Evolutionary conservation across 2,797 vertebrate species (phyloP).

Genomic region (Carduelis carduelis): DNA sequence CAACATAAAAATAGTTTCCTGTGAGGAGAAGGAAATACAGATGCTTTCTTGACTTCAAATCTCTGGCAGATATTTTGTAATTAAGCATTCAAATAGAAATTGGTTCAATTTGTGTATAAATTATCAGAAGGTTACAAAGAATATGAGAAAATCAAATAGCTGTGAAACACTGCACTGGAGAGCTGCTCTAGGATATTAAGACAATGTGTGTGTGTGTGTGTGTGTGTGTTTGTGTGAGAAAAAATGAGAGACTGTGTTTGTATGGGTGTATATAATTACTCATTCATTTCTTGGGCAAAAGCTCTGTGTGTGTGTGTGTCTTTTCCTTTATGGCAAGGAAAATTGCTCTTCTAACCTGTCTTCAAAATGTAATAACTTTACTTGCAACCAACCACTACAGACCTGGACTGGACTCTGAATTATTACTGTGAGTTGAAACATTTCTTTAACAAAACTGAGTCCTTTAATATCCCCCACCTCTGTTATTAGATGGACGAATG

Average conservation of each 20-base stretch:
- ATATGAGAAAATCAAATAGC: background rate
- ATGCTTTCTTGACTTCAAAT: background rate
- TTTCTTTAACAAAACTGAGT: constrained; percentile 82
- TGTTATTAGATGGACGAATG: constrained; percentile 84
- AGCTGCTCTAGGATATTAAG: background rate
- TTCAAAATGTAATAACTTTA: constrained; percentile 85
- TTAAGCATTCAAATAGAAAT: background rate
- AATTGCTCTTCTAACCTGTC: constrained; percentile 76
- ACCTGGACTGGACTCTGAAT: constrained; percentile 74
- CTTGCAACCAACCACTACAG: constrained; percentile 76
- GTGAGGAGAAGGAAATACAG: background rate
- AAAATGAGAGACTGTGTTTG: background rate
- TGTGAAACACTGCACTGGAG: background rate
- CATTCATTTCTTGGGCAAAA: constrained; percentile 25
- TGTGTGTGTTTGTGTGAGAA: background rate
- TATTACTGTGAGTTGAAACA: constrained; percentile 82
- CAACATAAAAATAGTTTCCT: background rate
- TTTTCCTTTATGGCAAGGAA: background rate
- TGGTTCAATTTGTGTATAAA: background rate
- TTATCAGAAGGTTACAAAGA: background rate
- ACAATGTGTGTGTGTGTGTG: background rate
- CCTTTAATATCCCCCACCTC: constrained; percentile 87
- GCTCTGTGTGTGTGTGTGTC: background rate
- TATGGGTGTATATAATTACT: background rate
- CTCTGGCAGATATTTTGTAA: background rate